A percentile compares a stretch with the other conserved stretches of the same genome.
These are phyloP conservation scores for Noctua comes DNA, from an alignment of 2,888 invertebrate species.

Conservation along the genomic window DNA sequence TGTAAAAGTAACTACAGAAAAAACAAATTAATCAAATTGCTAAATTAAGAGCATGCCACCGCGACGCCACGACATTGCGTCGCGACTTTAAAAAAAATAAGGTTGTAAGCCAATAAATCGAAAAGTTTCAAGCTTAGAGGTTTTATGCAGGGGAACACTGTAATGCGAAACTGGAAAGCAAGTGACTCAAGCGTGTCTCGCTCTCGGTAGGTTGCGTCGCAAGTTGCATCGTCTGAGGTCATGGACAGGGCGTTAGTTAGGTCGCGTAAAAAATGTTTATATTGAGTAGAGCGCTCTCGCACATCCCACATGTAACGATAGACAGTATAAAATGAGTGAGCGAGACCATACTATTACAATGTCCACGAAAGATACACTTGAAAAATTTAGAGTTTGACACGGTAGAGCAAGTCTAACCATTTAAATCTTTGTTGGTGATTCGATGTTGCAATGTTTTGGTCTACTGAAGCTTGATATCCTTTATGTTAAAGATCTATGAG, in stretches of 20 bases:
- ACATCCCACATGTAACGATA: not conserved
- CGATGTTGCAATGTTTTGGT: conserved; percentile 43
- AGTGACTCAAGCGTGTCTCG: not conserved
- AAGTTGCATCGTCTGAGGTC: not conserved
- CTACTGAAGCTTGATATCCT: conserved; percentile 52
- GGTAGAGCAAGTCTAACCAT: not conserved
- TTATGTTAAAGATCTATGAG: conserved; percentile 35
- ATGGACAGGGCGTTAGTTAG: not conserved
- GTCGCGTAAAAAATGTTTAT: not conserved
- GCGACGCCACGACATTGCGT: not conserved
- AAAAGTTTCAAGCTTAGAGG: no score
- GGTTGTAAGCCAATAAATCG: no score
- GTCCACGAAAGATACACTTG: not conserved
- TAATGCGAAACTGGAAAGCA: not conserved
- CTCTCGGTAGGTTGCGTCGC: not conserved
- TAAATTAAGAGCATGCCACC: not conserved
- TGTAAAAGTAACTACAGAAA: not conserved
- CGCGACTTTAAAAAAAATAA: not conserved
- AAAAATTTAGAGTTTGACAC: not conserved
- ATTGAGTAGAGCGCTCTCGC: not conserved
- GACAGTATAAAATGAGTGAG: not conserved
- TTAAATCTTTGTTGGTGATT: conserved; percentile 8
- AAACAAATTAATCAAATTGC: not conserved
- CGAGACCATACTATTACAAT: not conserved
- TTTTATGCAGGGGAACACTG: no score